Evolutionary conservation across 2,888 invertebrate genomes (phyloP), one percentile per base, ranked within the genome.

Genomic region (Isoperla grammatica): DNA sequence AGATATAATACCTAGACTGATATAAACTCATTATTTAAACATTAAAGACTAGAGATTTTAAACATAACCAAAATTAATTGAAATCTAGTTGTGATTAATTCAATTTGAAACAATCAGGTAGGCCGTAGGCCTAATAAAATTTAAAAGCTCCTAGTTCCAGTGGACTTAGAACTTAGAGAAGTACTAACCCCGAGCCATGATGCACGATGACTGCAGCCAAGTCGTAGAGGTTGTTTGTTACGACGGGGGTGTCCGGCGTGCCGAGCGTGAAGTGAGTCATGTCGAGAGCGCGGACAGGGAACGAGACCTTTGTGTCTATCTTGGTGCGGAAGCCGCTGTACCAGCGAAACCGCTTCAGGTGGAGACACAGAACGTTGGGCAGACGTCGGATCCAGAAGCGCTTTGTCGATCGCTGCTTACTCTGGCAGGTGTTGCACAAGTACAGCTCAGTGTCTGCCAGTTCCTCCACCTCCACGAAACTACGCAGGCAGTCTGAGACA

Each of bases 301-400:
- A 91, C 69, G 85, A 81, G 64, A 91, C 85, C 71, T 81, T 81
- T 59, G 86, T 85, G 74, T 90, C 90, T 69, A 90, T 81, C 75
- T 91, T 91, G 64, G 87, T 84, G 63, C 90, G 82, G 71, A 85
- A 86, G 69, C 83, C 87, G 71, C 87, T 86, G 71, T 85, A 85
- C 89, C 90, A 90, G 66, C 90, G 81, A 75, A 91, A 91, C 67
- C 90, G 78, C 75, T 91, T 91, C 68, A 91, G 79, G 73, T 91
- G 90, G 69, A 91, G 75, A 76, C 90, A 90, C 65, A 91, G 76
- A 29, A 90, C 90, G 74, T 90, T 88, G 64, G 90, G 90, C 70
- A 90, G 77, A 68, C 87, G 77, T 63, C 88, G 79, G 69, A 91
- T 86, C 86, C 90, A 88, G 76, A 91, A 90, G 11, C 89, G 86